Conservation (phyloP, 2,113 vertebrate genomes). For the Pelmatolapia mariae region DNA sequence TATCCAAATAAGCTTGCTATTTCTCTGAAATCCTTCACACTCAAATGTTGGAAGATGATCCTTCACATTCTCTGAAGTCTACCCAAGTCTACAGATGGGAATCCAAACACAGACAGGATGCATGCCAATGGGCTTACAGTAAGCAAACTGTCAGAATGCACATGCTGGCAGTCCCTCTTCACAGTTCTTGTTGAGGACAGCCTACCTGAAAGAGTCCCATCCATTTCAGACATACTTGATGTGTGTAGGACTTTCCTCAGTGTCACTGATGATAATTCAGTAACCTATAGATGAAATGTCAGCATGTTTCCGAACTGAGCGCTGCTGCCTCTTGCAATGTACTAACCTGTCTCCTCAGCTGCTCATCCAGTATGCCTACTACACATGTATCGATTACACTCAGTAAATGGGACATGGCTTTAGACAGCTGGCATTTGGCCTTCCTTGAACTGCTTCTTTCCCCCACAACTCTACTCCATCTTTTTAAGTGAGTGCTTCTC, state of each 20-base stretch:
- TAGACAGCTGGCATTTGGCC: not conserved
- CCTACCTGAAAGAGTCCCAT: not conserved
- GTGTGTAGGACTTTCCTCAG: not conserved
- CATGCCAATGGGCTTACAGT: not conserved
- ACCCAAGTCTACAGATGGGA: not conserved
- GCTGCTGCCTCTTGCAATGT: not conserved
- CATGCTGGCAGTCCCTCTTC: not conserved
- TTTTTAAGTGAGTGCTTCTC: conserved; percentile 2
- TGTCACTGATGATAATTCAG: not conserved
- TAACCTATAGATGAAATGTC: not conserved
- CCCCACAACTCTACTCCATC: not conserved
- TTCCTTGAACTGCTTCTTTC: not conserved
- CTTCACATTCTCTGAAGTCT: not conserved
- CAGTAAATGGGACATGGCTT: not conserved
- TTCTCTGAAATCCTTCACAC: not conserved
- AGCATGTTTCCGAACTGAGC: not conserved
- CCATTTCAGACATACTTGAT: not conserved
- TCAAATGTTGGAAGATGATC: not conserved
- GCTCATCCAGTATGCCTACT: not conserved
- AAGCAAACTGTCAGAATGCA: not conserved
- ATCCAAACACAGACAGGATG: not conserved
- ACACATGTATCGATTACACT: not conserved
- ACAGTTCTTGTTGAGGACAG: not conserved
- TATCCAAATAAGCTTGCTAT: not conserved
- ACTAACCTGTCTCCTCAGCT: not conserved